These are phyloP conservation scores for Lithophane semibrunnea DNA, from an alignment of 2,888 invertebrate genomes.

Conservation along the genomic window DNA sequence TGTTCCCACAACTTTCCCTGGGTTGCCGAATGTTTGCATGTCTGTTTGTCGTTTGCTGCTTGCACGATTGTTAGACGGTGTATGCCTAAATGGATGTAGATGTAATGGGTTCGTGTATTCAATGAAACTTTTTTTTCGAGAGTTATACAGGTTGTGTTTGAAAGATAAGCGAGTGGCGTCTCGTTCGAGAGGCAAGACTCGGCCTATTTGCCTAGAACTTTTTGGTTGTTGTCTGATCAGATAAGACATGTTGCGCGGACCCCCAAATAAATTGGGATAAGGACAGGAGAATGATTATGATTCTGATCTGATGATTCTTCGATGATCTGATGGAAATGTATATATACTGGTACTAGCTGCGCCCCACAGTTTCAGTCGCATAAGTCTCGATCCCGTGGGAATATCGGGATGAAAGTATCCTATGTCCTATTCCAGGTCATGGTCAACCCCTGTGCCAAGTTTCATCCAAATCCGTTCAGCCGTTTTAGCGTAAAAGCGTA, in stretches of 20 bases:
- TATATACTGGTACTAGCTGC: not conserved
- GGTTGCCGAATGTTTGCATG: conserved; percentile 50
- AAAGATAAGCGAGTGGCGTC: not conserved
- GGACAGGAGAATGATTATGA: not conserved
- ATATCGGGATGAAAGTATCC: too few species aligned
- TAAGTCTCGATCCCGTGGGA: too few species aligned
- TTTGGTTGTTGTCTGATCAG: not conserved
- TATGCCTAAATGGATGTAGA: conserved; percentile 44
- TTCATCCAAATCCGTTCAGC: too few species aligned
- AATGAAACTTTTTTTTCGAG: conserved; percentile 5
- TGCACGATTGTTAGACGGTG: conserved; percentile 25
- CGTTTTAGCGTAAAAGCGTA: too few species aligned
- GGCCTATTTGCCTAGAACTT: not conserved
- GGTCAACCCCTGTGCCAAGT: too few species aligned
- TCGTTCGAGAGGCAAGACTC: not conserved
- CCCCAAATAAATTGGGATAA: not conserved
- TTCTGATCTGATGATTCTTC: too few species aligned
- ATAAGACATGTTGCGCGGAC: too few species aligned
- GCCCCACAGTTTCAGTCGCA: too few species aligned
- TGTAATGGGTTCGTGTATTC: conserved; percentile 45
- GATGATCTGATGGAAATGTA: not conserved
- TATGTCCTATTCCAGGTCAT: too few species aligned
- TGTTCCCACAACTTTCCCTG: conserved; percentile 53
- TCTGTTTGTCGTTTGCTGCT: conserved; percentile 40
- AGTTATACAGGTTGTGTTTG: conserved; percentile 27